Evolutionary conservation across 2,888 invertebrate species (phyloP), one percentile per base, ranked within the genome.

Genomic region (Drosophila maculinotata): DNA sequence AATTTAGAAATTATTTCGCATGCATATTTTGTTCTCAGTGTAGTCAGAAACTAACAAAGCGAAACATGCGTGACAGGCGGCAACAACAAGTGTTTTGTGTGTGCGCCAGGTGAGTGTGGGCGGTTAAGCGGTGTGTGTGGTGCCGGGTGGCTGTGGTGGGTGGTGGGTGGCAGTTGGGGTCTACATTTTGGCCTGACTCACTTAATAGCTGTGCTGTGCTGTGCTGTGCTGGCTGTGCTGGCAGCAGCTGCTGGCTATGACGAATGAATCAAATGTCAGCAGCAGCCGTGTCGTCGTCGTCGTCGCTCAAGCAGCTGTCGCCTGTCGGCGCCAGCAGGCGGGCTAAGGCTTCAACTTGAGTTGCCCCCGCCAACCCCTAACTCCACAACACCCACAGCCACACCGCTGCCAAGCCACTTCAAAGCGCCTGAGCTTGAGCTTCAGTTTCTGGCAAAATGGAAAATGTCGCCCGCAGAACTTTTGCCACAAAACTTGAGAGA

Each of bases 211-310:
- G 20, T 20, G 20, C 20, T 20, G 20, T 20, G 2, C 20, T 20
- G 20, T 20, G 2, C 20, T 20, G 20, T 20, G 30, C 36, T 44
- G 64, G 47, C 45, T 47, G 36, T 42, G 42, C 35, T 69, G 62
- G 63, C 67, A 53, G 53, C 70, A 62, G 73, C 69, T 65, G 75
- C 33, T 38, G 58, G 77, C 80, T 81, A 90, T 89, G 89, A 90
- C 89, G 90, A 89, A 90, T 90, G 90, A 89, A 89, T 85, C 90
- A 90, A 90, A 89, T 89, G 89, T 89, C 90, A 89, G 82, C 74
- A 85, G 81, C 89, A 90, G 72, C 64, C 79, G 77, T 81, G 79
- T 87, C 68, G 78, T 73, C 72, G 83, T 76, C 66, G 82, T 78
- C 70, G 87, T 75, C 80, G 77, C 80, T 83, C 79, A 86, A 81